Percentiles rank a stretch among this genome's conserved stretches.
Conservation (phyloP, 30 jellyfish, hydroid and myxozoan genomes). For the Rhopilema esculentum region DNA sequence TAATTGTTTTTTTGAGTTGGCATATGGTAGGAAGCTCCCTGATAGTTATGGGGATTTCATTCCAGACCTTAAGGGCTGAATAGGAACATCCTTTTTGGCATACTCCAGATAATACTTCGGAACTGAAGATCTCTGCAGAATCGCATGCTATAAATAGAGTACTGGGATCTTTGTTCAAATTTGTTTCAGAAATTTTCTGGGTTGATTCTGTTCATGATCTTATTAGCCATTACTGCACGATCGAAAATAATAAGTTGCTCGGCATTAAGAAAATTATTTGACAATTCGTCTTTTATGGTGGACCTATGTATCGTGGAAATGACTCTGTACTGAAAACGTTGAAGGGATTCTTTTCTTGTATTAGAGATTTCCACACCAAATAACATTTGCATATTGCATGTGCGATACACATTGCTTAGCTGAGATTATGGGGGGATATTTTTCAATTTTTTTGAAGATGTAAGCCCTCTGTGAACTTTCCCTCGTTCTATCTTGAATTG, state of each 20-base stretch:
- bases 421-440: constrained; percentile 8
- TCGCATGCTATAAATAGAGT: background rate
- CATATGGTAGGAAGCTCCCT: too few species aligned
- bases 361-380: constrained; percentile 2
- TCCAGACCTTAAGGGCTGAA: background rate
- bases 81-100: background rate
- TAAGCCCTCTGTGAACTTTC: constrained; percentile 8
- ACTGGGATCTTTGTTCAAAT: background rate
- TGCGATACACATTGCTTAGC: constrained; percentile 5
- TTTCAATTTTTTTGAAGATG: constrained; percentile 14
- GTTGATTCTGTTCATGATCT: constrained; percentile 5
- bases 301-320: too few species aligned
- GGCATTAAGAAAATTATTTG: too few species aligned
- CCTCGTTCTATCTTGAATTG: background rate
- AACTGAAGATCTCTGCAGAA: constrained; percentile 4
- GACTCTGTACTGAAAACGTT: background rate
- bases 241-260: too few species aligned
- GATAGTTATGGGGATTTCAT: background rate
- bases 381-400: background rate
- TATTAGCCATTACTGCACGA: background rate
- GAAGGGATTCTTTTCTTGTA: constrained; percentile 13
- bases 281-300: too few species aligned
- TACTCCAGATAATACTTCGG: background rate
- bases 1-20: too few species aligned
- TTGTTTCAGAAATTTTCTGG: background rate